phyloP scores from a whole-genome alignment of 2,797 vertebrate species.

The Denticeps clupeoides region DNA sequence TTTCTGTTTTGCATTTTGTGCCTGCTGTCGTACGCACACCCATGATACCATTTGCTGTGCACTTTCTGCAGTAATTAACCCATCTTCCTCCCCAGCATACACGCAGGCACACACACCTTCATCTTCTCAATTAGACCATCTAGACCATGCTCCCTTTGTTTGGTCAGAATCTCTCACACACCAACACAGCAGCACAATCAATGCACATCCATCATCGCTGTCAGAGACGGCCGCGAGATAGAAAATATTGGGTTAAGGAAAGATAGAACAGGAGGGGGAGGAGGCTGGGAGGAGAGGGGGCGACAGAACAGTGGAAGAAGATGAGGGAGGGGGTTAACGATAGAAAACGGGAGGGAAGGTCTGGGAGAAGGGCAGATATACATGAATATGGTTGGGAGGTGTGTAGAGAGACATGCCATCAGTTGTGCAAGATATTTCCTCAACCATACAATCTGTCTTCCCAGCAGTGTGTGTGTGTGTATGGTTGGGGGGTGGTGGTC shows the following conservation, averaged over 20 bases:
- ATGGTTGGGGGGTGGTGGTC: neutral
- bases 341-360: neutral
- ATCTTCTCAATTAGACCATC: constrained; percentile 36
- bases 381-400: neutral
- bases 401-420: neutral
- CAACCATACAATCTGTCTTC: constrained; percentile 3
- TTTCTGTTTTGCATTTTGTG: neutral
- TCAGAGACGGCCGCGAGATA: no score
- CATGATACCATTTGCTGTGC: no score
- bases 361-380: neutral
- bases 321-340: neutral
- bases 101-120: constrained; percentile 8
- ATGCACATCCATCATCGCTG: constrained; percentile 34
- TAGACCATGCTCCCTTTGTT: constrained; percentile 9
- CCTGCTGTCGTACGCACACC: neutral
- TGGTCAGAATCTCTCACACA: neutral
- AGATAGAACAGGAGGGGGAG: constrained; percentile 7
- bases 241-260: constrained; percentile 2
- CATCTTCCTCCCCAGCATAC: neutral
- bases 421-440: neutral
- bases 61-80: neutral
- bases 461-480: constrained; percentile 4
- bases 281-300: neutral
- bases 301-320: neutral
- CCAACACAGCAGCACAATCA: constrained; percentile 16